Conservation (phyloP, 2,113 vertebrate genomes). For the Jaculus jaculus region DNA sequence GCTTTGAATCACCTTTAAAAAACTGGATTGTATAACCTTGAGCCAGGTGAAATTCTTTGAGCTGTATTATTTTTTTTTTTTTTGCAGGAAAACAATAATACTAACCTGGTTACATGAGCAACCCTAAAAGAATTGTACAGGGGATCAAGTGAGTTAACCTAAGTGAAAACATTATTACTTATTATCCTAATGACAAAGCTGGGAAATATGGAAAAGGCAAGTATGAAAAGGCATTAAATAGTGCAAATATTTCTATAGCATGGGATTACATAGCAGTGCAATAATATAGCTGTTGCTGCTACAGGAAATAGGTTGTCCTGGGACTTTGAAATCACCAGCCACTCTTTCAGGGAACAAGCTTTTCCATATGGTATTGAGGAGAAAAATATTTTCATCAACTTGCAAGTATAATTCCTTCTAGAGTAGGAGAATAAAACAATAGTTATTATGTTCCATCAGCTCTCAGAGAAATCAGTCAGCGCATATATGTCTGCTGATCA, state of each 20-base stretch:
- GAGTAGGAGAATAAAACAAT: background rate
- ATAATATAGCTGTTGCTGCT: background rate
- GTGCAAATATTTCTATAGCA: background rate
- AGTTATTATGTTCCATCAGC: background rate
- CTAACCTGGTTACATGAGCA: background rate
- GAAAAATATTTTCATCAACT: background rate
- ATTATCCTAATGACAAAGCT: background rate
- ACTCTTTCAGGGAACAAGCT: background rate
- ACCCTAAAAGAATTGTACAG: background rate
- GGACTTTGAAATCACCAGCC: constrained; percentile 4
- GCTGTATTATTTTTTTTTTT: background rate
- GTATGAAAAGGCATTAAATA: background rate
- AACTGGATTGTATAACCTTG: background rate
- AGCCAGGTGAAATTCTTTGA: constrained; percentile 12
- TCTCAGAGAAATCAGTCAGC: background rate
- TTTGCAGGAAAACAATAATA: constrained; percentile 25
- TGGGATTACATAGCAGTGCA: background rate
- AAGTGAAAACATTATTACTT: constrained; percentile 30
- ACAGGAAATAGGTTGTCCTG: background rate
- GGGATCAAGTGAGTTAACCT: constrained; percentile 35
- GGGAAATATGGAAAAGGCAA: background rate
- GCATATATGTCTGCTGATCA: background rate
- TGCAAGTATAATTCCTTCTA: constrained; percentile 6
- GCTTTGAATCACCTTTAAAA: background rate
- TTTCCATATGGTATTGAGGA: background rate